Evolutionary conservation across 2,888 invertebrate genomes (phyloP).

Genomic region (Oligia strigilis): DNA sequence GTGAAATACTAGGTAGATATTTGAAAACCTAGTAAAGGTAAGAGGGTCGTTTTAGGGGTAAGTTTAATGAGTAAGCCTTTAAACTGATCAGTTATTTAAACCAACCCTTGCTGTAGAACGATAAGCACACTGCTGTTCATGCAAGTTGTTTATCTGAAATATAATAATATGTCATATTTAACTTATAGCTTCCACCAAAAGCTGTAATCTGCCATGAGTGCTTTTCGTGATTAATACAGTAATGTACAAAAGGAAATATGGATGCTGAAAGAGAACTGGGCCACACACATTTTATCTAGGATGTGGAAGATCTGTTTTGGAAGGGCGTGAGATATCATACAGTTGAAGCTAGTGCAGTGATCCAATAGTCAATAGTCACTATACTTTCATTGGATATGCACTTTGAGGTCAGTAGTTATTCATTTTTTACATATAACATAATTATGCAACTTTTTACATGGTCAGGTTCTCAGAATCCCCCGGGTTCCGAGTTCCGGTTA

Average conservation of each 20-base stretch:
- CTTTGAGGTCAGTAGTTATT: not conserved
- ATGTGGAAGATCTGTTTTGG: not conserved
- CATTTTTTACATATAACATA: not conserved
- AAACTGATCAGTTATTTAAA: too few relatives aligned
- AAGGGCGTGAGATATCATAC: not conserved
- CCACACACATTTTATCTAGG: too few relatives aligned
- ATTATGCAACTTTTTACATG: not conserved
- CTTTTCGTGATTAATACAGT: not conserved
- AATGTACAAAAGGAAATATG: not conserved
- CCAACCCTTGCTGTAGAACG: too few relatives aligned
- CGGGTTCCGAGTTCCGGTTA: too few relatives aligned
- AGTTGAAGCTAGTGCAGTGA: not conserved
- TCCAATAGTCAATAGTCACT: not conserved
- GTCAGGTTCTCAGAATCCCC: too few relatives aligned
- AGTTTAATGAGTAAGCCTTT: too few relatives aligned
- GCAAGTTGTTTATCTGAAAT: not conserved
- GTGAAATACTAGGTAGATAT: too few relatives aligned
- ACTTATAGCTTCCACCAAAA: not conserved
- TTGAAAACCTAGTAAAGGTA: too few relatives aligned
- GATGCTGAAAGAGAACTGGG: not conserved
- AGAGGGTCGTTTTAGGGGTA: too few relatives aligned
- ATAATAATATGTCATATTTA: not conserved
- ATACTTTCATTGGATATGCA: not conserved
- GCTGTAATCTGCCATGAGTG: not conserved
- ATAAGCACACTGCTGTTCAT: too few relatives aligned